Evolutionary conservation across 2,888 invertebrate genomes (phyloP).

Genomic region (Dryobota labecula): DNA sequence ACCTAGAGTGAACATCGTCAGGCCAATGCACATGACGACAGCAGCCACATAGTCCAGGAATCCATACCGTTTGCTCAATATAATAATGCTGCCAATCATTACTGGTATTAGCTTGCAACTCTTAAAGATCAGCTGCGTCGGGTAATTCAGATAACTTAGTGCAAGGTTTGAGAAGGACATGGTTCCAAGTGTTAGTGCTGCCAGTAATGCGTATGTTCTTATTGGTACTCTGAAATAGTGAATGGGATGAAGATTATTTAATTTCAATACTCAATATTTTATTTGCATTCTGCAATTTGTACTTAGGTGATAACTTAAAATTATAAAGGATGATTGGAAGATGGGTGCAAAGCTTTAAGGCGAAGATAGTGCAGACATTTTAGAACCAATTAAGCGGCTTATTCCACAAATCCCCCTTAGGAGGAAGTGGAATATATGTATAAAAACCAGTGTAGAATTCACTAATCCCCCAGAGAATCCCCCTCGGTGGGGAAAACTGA

Average conservation of each 20-base stretch:
- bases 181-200: constrained; percentile 97
- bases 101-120: constrained; percentile 99
- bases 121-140: constrained; percentile 99
- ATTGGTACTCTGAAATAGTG: constrained; percentile 94
- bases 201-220: constrained; percentile 94
- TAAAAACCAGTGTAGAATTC: too few species aligned
- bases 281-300: too few species aligned
- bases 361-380: too few species aligned
- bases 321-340: too few species aligned
- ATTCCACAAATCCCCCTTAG: too few species aligned
- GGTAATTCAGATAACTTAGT: constrained; percentile 98
- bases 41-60: constrained; percentile 96
- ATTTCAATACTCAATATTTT: too few species aligned
- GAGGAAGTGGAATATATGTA: too few species aligned
- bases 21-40: constrained; percentile 95
- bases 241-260: neutral
- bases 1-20: constrained; percentile 97
- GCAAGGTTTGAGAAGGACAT: constrained; percentile 99
- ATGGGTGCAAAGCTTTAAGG: too few species aligned
- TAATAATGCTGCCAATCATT: constrained; percentile 97
- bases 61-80: constrained; percentile 96
- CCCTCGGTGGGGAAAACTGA: too few species aligned
- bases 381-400: too few species aligned
- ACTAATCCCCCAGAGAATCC: too few species aligned
- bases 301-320: too few species aligned